Conservation (phyloP, 2,888 invertebrate species). For the Cylloceria caligata region DNA sequence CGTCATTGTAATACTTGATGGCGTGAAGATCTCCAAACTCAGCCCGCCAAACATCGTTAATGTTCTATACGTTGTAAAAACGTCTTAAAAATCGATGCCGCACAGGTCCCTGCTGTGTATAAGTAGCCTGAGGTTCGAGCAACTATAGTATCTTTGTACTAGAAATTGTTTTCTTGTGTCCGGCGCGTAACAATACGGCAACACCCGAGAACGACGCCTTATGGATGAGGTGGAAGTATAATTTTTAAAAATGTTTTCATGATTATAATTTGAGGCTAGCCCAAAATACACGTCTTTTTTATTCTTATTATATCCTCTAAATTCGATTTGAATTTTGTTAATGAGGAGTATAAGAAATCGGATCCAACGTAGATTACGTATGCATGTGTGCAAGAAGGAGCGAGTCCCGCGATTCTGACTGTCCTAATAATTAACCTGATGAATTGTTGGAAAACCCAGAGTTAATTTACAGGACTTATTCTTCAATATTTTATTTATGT, state of each 20-base stretch:
- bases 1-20: slow-evolving; percentile 60
- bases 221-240: not conserved
- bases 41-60: slow-evolving; percentile 65
- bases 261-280: slow-evolving; percentile 26
- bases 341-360: too few relatives aligned
- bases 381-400: too few relatives aligned
- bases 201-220: slow-evolving; percentile 11
- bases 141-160: not conserved
- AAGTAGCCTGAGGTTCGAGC: slow-evolving; percentile 50
- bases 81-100: slow-evolving; percentile 42
- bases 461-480: too few relatives aligned
- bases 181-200: slow-evolving; percentile 35
- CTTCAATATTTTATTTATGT: too few relatives aligned
- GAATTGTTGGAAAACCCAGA: too few relatives aligned
- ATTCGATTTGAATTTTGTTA: too few relatives aligned
- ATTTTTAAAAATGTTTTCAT: not conserved
- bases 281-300: slow-evolving; percentile 27
- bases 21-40: slow-evolving; percentile 57
- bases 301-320: too few relatives aligned
- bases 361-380: too few relatives aligned
- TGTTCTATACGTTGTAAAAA: slow-evolving; percentile 53
- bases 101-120: slow-evolving; percentile 58
- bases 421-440: too few relatives aligned
- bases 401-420: too few relatives aligned
- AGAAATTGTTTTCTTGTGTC: slow-evolving; percentile 39